Percentiles rank a stretch among this genome's conserved stretches.
Evolutionary conservation across 2,888 invertebrate genomes (phyloP).

Genomic region (Sesia apiformis): DNA sequence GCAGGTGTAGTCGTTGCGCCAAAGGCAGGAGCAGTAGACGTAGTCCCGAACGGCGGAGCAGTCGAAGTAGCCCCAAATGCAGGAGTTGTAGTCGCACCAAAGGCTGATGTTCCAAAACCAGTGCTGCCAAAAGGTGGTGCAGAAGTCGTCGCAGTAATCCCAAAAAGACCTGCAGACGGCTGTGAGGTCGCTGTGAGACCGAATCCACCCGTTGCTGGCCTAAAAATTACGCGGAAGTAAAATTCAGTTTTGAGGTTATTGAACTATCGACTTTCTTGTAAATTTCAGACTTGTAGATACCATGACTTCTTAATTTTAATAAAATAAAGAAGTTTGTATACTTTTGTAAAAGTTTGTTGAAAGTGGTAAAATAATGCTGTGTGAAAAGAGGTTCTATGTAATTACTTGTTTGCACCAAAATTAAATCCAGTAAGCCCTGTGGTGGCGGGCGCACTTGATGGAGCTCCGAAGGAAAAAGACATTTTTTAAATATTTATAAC

Average conservation of each 20-base stretch:
- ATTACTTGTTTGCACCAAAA: slow-evolving; percentile 66
- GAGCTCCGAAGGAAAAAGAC: slow-evolving; percentile 64
- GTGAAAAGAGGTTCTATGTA: slow-evolving; percentile 4
- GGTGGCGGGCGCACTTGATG: slow-evolving; percentile 65
- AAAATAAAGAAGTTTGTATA: too few species aligned
- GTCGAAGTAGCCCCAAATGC: slow-evolving; percentile 17
- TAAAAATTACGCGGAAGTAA: slow-evolving; percentile 13
- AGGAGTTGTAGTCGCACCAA: slow-evolving; percentile 6
- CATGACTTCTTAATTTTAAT: too few species aligned
- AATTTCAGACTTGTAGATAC: not conserved
- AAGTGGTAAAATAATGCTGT: too few species aligned
- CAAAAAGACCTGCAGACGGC: slow-evolving; percentile 47
- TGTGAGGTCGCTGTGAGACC: slow-evolving; percentile 41
- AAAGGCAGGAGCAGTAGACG: slow-evolving; percentile 24
- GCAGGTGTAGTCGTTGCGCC: slow-evolving; percentile 21
- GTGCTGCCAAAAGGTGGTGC: slow-evolving; percentile 20
- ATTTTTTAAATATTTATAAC: slow-evolving; percentile 19
- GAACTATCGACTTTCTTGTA: not conserved
- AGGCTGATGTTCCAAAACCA: slow-evolving; percentile 24
- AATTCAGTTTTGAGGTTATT: too few species aligned
- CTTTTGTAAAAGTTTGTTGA: too few species aligned
- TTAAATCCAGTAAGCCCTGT: slow-evolving; percentile 51
- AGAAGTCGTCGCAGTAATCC: slow-evolving; percentile 32
- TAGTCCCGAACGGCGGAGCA: slow-evolving; percentile 24
- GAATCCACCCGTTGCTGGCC: slow-evolving; percentile 51